Conservation (phyloP, 1,140 invertebrate genomes). For the Chelonus insularis region DNA sequence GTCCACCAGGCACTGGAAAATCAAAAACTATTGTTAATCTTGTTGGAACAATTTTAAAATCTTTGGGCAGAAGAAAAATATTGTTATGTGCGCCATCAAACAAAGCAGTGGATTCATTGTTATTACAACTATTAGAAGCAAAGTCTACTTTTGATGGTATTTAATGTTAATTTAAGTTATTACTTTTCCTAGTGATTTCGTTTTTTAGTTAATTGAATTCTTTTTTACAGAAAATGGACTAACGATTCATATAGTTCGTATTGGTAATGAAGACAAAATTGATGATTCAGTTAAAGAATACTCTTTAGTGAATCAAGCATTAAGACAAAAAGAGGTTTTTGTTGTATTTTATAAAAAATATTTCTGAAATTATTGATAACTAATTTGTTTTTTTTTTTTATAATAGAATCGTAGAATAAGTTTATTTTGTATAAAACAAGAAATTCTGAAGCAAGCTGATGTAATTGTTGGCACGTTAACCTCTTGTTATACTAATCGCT, state of each 20-base stretch:
- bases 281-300: not conserved
- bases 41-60: constrained; percentile 2
- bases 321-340: not conserved
- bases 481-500: not conserved
- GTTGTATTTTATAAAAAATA: not conserved
- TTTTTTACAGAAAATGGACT: not conserved
- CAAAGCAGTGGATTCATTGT: constrained; percentile 8
- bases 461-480: not conserved
- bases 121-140: not conserved
- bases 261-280: not conserved
- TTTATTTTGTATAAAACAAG: not conserved
- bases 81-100: constrained; percentile 12
- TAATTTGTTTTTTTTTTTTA: not conserved
- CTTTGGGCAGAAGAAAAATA: constrained; percentile 17
- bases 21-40: constrained; percentile 20
- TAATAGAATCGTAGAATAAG: not conserved
- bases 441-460: not conserved
- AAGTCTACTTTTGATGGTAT: not conserved
- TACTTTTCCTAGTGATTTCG: not conserved
- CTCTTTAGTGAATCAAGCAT: not conserved
- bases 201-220: not conserved
- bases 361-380: not conserved
- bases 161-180: not conserved
- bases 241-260: not conserved
- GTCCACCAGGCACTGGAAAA: constrained; percentile 16